phyloP scores from a whole-genome alignment of 64 coral and sea anemone genomes.

The Pocillopora verrucosa region DNA sequence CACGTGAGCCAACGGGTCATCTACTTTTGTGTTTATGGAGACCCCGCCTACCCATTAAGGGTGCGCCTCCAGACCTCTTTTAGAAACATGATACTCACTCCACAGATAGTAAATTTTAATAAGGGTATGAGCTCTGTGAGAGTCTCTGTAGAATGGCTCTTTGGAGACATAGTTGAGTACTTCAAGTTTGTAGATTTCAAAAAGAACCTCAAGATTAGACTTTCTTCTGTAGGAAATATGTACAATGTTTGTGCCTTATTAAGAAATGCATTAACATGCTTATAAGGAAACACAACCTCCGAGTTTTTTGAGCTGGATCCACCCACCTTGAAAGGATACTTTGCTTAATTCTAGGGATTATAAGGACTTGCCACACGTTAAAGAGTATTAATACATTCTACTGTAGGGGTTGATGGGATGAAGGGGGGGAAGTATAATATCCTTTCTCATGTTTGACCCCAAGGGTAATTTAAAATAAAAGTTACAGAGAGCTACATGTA shows the following conservation, averaged over 20 bases:
- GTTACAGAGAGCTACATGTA: no score
- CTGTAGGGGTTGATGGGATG: no score
- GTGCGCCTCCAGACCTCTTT: slow-evolving; percentile 2
- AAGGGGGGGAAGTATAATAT: no score
- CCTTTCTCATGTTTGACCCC: no score
- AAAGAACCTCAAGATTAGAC: slow-evolving; percentile 6
- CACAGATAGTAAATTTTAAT: slow-evolving; percentile 34
- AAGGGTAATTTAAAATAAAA: no score
- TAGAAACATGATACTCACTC: slow-evolving; percentile 29
- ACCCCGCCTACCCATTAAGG: slow-evolving; percentile 15
- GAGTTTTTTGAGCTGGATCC: slow-evolving; percentile 6
- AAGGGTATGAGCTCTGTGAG: slow-evolving; percentile 23
- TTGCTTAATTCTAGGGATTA: slow-evolving; percentile 11
- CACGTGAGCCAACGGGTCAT: not conserved
- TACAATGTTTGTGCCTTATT: not conserved
- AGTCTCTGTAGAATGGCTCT: slow-evolving; percentile 24
- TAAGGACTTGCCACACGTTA: not conserved
- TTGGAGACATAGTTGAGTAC: slow-evolving; percentile 26
- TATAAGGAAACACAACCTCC: slow-evolving; percentile 15
- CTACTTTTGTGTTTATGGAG: slow-evolving; percentile 11
- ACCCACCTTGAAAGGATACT: slow-evolving; percentile 3
- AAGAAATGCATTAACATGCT: slow-evolving; percentile 37
- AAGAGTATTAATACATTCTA: not conserved
- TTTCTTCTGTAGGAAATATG: not conserved
- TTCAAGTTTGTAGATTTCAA: slow-evolving; percentile 36